Conservation (phyloP, 1,140 invertebrate species). For the Asbolus verrucosus region DNA sequence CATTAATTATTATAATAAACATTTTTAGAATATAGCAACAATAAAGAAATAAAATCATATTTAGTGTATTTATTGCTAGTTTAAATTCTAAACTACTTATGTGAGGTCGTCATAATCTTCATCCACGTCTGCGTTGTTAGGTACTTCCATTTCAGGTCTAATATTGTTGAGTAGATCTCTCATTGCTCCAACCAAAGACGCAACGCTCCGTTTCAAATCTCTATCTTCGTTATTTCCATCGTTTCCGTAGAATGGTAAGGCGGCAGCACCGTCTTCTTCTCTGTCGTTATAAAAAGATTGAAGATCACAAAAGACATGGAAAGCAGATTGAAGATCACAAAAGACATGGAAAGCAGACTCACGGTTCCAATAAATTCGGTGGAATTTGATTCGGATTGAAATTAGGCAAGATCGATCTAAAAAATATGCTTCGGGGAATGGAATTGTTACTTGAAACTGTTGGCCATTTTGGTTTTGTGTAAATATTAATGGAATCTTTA, state of each 20-base stretch:
- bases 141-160: conserved; percentile 65
- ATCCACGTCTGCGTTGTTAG: conserved; percentile 66
- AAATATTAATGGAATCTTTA: conserved; percentile 79
- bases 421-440: conserved; percentile 71
- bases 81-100: conserved; percentile 11
- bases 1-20: conserved; percentile 25
- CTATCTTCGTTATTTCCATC: conserved; percentile 52
- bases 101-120: conserved; percentile 64
- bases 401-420: conserved; percentile 75
- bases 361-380: conserved; percentile 47
- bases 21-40: conserved; percentile 38
- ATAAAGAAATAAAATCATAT: conserved; percentile 26
- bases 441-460: conserved; percentile 59
- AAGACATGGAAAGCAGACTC: too few species aligned
- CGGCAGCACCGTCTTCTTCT: conserved; percentile 59
- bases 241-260: conserved; percentile 52
- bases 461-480: conserved; percentile 69
- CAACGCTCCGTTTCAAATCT: conserved; percentile 74
- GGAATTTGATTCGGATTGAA: conserved; percentile 67
- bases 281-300: conserved; percentile 47
- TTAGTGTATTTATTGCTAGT: conserved; percentile 12
- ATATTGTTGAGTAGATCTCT: conserved; percentile 78
- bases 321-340: too few species aligned
- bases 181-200: conserved; percentile 78
- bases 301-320: too few species aligned